Conservation (phyloP, 2,113 vertebrate species). For the Columba janthina region DNA sequence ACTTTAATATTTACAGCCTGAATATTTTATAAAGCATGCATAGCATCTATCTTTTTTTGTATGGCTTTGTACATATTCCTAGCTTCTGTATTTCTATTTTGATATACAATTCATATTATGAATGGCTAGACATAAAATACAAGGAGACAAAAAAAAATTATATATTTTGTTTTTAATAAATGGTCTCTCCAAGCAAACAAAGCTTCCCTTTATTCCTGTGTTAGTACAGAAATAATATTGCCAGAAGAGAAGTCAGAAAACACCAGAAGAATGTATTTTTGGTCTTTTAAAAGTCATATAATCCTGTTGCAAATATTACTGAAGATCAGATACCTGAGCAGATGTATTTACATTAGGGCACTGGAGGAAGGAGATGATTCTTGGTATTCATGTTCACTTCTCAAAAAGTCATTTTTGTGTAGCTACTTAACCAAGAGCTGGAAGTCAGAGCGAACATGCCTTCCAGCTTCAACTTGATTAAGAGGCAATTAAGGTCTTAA, state of each 20-base stretch:
- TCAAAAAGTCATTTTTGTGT: constrained; percentile 1
- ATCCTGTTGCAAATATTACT: constrained; percentile 49
- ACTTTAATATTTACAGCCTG: constrained; percentile 15
- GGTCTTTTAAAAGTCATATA: constrained; percentile 31
- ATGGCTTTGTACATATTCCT: not conserved
- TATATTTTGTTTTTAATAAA: not conserved
- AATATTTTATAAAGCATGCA: not conserved
- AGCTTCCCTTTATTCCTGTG: not conserved
- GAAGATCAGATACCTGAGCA: constrained; percentile 7
- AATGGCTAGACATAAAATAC: constrained; percentile 2
- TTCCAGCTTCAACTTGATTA: not conserved
- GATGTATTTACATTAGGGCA: not conserved
- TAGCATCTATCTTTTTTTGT: not conserved
- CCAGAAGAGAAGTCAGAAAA: not conserved
- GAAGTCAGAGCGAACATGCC: not conserved
- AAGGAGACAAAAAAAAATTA: not conserved
- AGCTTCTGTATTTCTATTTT: not conserved
- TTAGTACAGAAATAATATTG: not conserved
- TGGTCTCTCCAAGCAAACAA: not conserved
- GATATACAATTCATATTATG: not conserved
- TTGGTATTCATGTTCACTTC: not conserved
- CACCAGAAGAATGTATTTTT: not conserved
- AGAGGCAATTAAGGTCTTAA: not conserved
- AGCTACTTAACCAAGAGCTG: not conserved
- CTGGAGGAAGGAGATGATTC: not conserved